Evolutionary conservation across 2,797 vertebrate species (phyloP).

Genomic region (Coregonus ussuriensis): DNA sequence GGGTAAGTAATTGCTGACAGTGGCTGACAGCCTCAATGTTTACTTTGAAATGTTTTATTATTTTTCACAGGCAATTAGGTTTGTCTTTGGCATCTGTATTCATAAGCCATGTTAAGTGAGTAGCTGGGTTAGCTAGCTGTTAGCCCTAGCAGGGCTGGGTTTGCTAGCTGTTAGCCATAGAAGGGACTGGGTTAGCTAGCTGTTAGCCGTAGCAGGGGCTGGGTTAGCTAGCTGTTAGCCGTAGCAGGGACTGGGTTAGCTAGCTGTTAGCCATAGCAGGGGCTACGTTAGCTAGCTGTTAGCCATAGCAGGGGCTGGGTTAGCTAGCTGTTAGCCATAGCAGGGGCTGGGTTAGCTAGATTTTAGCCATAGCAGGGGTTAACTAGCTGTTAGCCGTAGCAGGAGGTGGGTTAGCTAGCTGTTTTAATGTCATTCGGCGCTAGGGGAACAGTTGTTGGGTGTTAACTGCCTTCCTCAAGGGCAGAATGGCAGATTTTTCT

Average conservation of each 20-base stretch:
- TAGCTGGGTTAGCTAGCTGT: neutral
- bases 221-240: neutral
- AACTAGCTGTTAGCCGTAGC: neutral
- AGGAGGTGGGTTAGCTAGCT: neutral
- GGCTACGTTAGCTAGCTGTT: neutral
- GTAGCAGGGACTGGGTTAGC: neutral
- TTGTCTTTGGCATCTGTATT: constrained; percentile 10
- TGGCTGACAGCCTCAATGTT: constrained; percentile 11
- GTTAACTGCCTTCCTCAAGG: too few relatives aligned
- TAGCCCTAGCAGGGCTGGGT: neutral
- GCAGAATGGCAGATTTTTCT: too few relatives aligned
- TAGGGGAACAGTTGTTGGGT: too few relatives aligned
- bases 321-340: neutral
- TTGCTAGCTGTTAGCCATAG: neutral
- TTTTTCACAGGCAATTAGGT: constrained; percentile 17
- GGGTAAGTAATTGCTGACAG: constrained; percentile 3
- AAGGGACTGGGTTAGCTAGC: neutral
- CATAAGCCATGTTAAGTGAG: constrained; percentile 7
- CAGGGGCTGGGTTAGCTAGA: neutral
- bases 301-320: neutral
- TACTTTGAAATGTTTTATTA: constrained; percentile 11
- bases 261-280: neutral
- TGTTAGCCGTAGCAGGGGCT: neutral
- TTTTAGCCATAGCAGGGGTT: neutral
- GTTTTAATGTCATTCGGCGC: neutral